Conservation (phyloP, 1,140 invertebrate species). For the Ceratina japonica region DNA sequence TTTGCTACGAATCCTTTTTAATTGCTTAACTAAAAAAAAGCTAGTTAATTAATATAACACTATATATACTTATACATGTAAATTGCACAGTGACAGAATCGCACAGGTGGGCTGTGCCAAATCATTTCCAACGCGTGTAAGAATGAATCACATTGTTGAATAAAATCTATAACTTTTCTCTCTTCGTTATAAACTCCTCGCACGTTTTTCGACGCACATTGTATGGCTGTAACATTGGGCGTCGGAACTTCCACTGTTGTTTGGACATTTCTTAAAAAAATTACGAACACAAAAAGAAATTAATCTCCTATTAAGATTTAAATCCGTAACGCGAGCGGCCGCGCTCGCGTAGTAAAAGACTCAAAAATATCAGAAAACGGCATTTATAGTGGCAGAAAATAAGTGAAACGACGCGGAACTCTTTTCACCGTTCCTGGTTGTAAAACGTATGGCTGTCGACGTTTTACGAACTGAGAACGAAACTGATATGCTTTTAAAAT, state of each 20-base stretch:
- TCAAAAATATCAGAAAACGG: not conserved
- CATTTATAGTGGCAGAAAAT: not conserved
- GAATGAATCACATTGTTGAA: slow-evolving; percentile 1
- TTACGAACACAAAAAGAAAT: not conserved
- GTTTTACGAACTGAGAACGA: slow-evolving; percentile 43
- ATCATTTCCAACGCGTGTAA: not conserved
- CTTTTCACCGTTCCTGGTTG: slow-evolving; percentile 30
- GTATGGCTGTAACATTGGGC: slow-evolving; percentile 62
- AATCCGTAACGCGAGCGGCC: not conserved
- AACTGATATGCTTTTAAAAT: slow-evolving; percentile 10
- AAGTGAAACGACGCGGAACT: not conserved
- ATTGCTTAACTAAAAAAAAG: not conserved
- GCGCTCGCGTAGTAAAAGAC: not conserved
- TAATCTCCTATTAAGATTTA: not conserved
- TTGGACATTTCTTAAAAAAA: not conserved
- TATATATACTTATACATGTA: not conserved
- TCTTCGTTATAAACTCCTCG: not conserved
- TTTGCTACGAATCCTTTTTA: not conserved
- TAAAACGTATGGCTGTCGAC: slow-evolving; percentile 67
- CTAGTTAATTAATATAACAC: slow-evolving; percentile 6
- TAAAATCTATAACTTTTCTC: not conserved
- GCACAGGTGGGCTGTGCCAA: not conserved
- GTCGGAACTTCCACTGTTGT: slow-evolving; percentile 31
- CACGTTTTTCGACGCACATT: slow-evolving; percentile 40
- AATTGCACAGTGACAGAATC: not conserved